Base-by-base conservation (phyloP, 2,797 vertebrate species). In the Clarias fuscus region DNA sequence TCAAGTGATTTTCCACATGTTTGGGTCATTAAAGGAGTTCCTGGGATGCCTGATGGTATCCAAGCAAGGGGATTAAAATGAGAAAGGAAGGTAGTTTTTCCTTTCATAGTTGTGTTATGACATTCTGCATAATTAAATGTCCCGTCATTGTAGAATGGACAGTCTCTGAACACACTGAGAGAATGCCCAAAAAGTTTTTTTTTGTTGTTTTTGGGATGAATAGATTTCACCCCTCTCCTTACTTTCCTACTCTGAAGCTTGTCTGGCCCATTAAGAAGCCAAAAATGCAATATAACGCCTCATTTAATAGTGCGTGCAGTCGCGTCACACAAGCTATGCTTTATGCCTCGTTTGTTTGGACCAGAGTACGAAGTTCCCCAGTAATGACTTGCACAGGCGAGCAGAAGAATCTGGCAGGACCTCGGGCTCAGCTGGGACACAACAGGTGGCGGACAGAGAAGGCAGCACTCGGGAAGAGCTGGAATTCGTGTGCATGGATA, bases 381-480 rank as follows among this genome's bases (percentile, higher is more conserved):
- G 58, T 84, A 87, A 84, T 84, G 82, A 72, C 81, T 86, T 77
- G 18, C 30, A 27, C 86, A 87, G 83, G 13, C 33, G 14, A 61
- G 62, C 59, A 43, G 15, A 76, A 68, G 70, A 82, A 80, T 72
- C 75, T 81, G 82, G 40, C 40, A 64, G 30, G 33, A 84, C 75
- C 65, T 40, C 15, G 30, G 78, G 73, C 65, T 84, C 86, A 84
- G 83, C 84, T 68, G 78, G 64, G 64, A n/a, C 84, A 24, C 75
- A 71, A 87, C 89, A 88, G 89, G 86, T 90, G 86, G 84, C 22
- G 22, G 48, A 68, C n/a, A 7, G 75, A 85, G 70, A 85, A 75
- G 43, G n/a, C 48, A 65, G 81, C 73, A 27, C 65, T 79, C 61
- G 53, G 71, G 68, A 86, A 82, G 83, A 85, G 40, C 80, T 40